Conservation (phyloP, 2,797 vertebrate species). For the Decapterus maruadsi region DNA sequence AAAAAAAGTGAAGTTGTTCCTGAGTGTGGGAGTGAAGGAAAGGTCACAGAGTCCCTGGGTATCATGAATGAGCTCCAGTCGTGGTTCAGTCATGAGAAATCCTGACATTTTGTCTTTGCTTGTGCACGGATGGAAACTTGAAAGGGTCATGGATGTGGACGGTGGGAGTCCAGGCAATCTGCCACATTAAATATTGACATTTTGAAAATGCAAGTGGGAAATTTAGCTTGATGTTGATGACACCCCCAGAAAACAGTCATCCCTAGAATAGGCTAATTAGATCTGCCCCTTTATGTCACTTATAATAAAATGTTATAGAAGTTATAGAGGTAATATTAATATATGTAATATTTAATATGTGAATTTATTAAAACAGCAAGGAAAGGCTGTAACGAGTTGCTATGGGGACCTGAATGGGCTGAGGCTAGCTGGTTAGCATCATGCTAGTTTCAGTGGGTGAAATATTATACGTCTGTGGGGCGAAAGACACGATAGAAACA, state of each 20-base stretch:
- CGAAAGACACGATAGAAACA: too few relatives aligned
- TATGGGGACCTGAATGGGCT: too few relatives aligned
- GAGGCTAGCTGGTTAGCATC: too few relatives aligned
- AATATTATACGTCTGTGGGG: too few relatives aligned
- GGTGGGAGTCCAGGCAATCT: not conserved
- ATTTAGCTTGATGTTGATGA: not conserved
- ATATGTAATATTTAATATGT: too few relatives aligned
- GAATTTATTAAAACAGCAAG: too few relatives aligned
- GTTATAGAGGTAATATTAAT: too few relatives aligned
- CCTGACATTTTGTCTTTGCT: slow-evolving; percentile 1
- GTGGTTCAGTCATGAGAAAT: slow-evolving; percentile 36
- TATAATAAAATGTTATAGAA: too few relatives aligned
- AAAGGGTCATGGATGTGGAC: not conserved
- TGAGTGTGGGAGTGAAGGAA: slow-evolving; percentile 34
- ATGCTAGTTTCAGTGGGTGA: too few relatives aligned
- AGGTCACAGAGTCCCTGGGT: slow-evolving; percentile 30
- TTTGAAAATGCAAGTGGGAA: not conserved
- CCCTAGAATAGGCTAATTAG: too few relatives aligned
- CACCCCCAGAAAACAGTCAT: not conserved
- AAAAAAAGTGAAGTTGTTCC: not conserved
- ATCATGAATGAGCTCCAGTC: slow-evolving; percentile 16
- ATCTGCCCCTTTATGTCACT: too few relatives aligned
- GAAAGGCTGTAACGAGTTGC: too few relatives aligned
- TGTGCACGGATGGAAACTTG: slow-evolving; percentile 2
- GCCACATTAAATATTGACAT: not conserved